phyloP scores from a whole-genome alignment of 2,113 vertebrate genomes.

The Otus sunia region DNA sequence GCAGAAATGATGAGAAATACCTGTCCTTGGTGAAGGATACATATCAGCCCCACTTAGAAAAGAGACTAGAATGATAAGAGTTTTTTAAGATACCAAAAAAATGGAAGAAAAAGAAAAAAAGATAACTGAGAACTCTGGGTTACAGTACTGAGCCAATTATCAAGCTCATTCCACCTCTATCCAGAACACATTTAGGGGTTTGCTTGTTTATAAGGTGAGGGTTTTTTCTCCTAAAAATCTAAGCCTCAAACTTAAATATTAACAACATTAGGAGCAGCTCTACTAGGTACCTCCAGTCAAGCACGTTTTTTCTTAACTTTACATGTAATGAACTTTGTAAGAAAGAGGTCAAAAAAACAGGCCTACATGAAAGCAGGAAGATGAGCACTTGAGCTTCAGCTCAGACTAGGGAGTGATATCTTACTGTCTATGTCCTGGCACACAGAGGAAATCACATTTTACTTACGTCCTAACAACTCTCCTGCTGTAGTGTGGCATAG shows the following conservation, averaged over 20 bases:
- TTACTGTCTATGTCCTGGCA: rapidly evolving
- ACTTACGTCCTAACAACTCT: neutral
- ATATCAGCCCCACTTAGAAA: neutral
- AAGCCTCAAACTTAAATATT: neutral
- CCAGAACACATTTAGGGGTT: neutral
- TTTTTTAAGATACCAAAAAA: neutral
- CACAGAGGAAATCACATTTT: neutral
- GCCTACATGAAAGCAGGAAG: neutral
- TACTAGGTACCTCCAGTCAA: neutral
- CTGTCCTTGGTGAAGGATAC: neutral
- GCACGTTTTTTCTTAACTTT: neutral
- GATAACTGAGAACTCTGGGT: neutral
- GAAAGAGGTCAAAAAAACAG: neutral
- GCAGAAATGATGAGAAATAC: conserved; percentile 19
- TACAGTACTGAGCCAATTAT: neutral
- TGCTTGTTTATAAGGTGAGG: neutral
- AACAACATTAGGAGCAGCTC: neutral
- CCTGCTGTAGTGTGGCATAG: rapidly evolving
- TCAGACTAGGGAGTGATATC: neutral
- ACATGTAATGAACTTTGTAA: neutral
- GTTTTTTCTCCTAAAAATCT: neutral
- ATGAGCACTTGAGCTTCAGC: neutral
- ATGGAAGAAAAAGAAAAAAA: neutral
- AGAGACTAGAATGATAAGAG: neutral
- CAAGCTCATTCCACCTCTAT: neutral